Percentiles rank a stretch among this genome's conserved stretches.
Evolutionary conservation across 2,113 vertebrate genomes (phyloP).

Genomic region (Puffinus mauretanicus): DNA sequence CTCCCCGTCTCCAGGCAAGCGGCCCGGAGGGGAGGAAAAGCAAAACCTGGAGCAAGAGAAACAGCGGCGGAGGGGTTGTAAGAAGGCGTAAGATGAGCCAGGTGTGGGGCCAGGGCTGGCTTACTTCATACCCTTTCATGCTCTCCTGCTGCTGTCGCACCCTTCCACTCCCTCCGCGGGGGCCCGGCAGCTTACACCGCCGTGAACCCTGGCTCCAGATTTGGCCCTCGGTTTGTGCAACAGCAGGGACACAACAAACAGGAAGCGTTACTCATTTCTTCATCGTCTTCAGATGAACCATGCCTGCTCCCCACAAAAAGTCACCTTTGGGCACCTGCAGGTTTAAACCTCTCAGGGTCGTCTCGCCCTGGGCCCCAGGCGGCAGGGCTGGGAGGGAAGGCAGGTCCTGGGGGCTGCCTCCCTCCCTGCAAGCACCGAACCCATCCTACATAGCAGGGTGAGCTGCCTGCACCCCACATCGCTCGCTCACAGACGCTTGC

Average conservation of each 20-base stretch:
- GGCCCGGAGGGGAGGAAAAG: not conserved
- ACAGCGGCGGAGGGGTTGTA: rapidly evolving
- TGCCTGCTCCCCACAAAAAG: not conserved
- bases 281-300: rapidly evolving
- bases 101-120: not conserved
- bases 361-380: not conserved
- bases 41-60: not conserved
- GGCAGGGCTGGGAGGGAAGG: not conserved
- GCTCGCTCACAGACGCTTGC: rapidly evolving
- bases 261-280: not conserved
- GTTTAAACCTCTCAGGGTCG: not conserved
- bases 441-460: not conserved
- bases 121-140: not conserved
- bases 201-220: rapidly evolving
- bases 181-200: not conserved
- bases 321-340: not conserved
- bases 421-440: not conserved
- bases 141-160: not conserved
- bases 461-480: not conserved
- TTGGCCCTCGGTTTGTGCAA: not conserved
- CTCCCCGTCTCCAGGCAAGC: not conserved
- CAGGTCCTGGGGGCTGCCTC: not conserved
- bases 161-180: rapidly evolving
- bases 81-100: not conserved
- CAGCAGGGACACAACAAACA: not conserved